Base-by-base conservation (phyloP, 1,140 invertebrate genomes). In the Archivesica marissinica region DNA sequence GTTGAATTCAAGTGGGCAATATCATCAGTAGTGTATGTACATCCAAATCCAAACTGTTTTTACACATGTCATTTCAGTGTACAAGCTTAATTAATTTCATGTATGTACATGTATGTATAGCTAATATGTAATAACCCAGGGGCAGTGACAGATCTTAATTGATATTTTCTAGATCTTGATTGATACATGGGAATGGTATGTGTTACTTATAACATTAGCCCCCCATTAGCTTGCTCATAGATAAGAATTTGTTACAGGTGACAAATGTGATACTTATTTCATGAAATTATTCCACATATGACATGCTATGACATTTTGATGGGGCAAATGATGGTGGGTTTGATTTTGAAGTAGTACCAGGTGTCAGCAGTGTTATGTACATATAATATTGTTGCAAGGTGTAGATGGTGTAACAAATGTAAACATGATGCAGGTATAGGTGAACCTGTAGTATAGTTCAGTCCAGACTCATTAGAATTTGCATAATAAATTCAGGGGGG, bases 141-240 rank as follows among this genome's bases (percentile, higher is more conserved):
- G 30, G 59, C 20, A 1, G n/a, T 35, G 28, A 64, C 30, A 64
- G 33, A 9, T 35, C 59, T 17, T 64, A 64, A 64, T 64, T 64
- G 59, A 64, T 64, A 64, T 35, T 64, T 64, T 6, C 30, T 28
- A 35, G 30, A 15, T 33, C 38, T 17, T 35, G 59, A 64, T 35
- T 13, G 59, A 64, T 64, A 64, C 2, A 3, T 64, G 13, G 38
- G 11, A 7, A 28, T 17, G 59, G 59, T 64, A 64, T 64, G 59
- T 64, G 59, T 64, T 64, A n/a, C n/a, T n/a, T n/a, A 6, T 35
- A 64, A 64, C 38, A 64, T 64, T 64, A n/a, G n/a, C n/a, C n/a
- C n/a, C 59, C 0, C 15, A 35, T 64, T 25, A 64, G 28, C 9
- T 35, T 64, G 59, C 30, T 64, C 59, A 64, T 35, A 64, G 59